Evolutionary conservation across 2,113 vertebrate species (phyloP).

Genomic region (Proterorhinus semilunaris): DNA sequence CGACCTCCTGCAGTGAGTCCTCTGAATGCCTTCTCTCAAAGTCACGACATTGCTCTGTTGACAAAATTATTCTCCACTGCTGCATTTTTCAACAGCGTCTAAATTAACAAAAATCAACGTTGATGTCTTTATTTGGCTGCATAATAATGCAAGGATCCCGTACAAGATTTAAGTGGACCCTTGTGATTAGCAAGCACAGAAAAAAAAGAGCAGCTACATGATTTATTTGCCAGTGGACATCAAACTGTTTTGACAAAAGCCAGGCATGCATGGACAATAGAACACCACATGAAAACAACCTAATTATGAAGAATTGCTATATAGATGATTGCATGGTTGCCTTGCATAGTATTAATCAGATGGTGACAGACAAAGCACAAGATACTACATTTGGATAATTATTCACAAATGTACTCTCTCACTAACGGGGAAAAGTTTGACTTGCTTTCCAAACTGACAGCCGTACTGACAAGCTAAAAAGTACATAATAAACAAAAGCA

Average conservation of each 20-base stretch:
- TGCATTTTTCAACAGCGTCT: slow-evolving; percentile 22
- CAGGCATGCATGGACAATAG: background rate
- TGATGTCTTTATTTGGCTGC: slow-evolving; percentile 18
- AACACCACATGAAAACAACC: background rate
- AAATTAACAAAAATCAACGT: slow-evolving; percentile 22
- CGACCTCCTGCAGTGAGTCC: slow-evolving; percentile 9
- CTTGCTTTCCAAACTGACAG: too few relatives aligned
- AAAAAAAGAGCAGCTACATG: background rate
- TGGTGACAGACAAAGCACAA: too few relatives aligned
- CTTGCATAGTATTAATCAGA: too few relatives aligned
- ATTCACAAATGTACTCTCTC: too few relatives aligned
- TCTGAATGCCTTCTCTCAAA: slow-evolving; percentile 17
- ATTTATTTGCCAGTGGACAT: background rate
- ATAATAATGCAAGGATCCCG: background rate
- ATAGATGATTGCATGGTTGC: too few relatives aligned
- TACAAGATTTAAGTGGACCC: background rate
- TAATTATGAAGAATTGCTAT: too few relatives aligned
- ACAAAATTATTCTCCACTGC: background rate
- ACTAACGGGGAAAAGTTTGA: too few relatives aligned
- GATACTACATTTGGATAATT: too few relatives aligned
- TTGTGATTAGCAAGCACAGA: background rate
- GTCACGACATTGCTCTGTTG: slow-evolving; percentile 7
- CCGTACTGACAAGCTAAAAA: too few relatives aligned
- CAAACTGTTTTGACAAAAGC: background rate
- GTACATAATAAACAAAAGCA: too few relatives aligned